Evolutionary conservation across 2,888 invertebrate genomes (phyloP), one percentile per base, ranked within the genome.

Genomic region (Cephus pygmeus): DNA sequence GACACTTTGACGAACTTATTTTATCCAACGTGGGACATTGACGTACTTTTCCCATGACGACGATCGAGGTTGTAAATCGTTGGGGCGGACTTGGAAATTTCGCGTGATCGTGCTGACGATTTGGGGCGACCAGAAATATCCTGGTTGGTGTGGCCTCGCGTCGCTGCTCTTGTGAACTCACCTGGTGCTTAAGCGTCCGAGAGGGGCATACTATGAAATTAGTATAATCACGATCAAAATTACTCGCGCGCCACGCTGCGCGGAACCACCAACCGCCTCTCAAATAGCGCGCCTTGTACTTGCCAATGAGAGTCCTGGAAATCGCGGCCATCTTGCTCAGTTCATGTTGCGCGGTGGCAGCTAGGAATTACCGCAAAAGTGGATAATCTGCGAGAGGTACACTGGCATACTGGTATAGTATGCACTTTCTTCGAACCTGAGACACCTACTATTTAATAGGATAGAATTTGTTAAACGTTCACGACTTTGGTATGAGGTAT

Each of bases 171-270:
- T 82, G 84, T 84, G 84, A 87, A 88, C 84, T 83, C 82, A 76
- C 81, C 84, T 83, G 82, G 83, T 83, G 87, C 84, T 85, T 83
- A 86, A 86, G 83, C 84, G 85, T 83, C 83, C 81, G 85, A 85
- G 86, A 86, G 88, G 86, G 88, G 86, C 84, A 86, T 83, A 82
- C 85, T 88, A 85, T 85, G 86, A 88, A 89, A 88, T 88, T 88
- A 89, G 87, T 86, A 86, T 88, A 88, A 89, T 88, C 87, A 85
- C 88, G 87, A 89, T 89, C 86, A 87, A 89, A 89, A 89, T 89
- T 89, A 87, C 88, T 86, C 85, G 87, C 56, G 56, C 84, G 83
- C 84, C 82, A 81, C 83, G 80, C 83, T 80, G 80, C 83, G 81
- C 83, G 83, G 86, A 87, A 88, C 87, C 88, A 87, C 88, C 87